phyloP scores from a whole-genome alignment of 1,140 invertebrate genomes.

The Centruroides vittatus region DNA sequence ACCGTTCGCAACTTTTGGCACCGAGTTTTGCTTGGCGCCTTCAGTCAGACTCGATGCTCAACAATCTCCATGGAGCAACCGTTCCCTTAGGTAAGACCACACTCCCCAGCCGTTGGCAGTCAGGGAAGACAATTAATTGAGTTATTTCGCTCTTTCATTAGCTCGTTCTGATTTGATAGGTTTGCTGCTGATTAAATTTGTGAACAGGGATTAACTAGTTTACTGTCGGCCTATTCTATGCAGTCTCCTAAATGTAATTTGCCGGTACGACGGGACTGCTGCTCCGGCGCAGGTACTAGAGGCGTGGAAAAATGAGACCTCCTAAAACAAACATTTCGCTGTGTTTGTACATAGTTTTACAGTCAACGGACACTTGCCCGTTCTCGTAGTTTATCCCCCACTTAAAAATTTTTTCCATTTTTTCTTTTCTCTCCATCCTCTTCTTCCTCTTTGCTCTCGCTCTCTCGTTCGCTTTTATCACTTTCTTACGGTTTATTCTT shows the following conservation, averaged over 20 bases:
- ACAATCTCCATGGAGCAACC: slow-evolving; percentile 9
- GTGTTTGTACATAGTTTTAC: slow-evolving; percentile 1
- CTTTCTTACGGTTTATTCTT: no score
- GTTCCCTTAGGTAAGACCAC: slow-evolving; percentile 13
- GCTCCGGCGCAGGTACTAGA: not conserved
- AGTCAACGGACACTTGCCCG: slow-evolving; percentile 6
- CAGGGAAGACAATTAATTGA: slow-evolving; percentile 16
- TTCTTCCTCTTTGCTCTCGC: no score
- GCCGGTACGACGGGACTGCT: not conserved
- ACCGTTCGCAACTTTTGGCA: slow-evolving; percentile 13
- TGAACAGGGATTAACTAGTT: slow-evolving; percentile 20
- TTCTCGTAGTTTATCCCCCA: not conserved
- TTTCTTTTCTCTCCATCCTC: not conserved
- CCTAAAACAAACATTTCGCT: slow-evolving; percentile 14
- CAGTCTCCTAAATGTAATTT: slow-evolving; percentile 8
- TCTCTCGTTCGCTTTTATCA: no score
- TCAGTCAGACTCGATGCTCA: slow-evolving; percentile 10
- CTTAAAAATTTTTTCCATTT: slow-evolving; percentile 9
- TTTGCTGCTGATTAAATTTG: slow-evolving; percentile 20
- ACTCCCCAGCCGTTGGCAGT: not conserved
- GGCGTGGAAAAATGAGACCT: slow-evolving; percentile 1
- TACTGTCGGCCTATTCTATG: slow-evolving; percentile 2
- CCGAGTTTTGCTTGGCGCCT: slow-evolving; percentile 2
- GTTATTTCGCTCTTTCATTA: slow-evolving; percentile 18
- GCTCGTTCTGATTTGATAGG: slow-evolving; percentile 19